A percentile compares a stretch with the other conserved stretches of the same genome.
Conservation (phyloP, 2,113 vertebrate species). For the Odocoileus virginianus region DNA sequence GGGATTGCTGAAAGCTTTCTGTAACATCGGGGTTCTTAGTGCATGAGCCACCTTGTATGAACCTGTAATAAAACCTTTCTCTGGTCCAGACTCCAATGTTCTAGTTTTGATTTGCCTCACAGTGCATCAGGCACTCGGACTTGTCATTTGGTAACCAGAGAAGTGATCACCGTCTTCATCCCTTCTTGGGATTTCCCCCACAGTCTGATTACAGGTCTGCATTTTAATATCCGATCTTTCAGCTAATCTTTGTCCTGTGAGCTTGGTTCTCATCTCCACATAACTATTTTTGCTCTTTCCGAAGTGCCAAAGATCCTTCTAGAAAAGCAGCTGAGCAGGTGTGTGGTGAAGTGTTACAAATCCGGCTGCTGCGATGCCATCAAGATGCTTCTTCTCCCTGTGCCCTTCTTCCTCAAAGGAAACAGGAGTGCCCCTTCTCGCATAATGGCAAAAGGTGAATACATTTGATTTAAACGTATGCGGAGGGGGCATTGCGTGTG, state of each 20-base stretch:
- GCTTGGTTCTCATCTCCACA: constrained; percentile 86
- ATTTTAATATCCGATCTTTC: constrained; percentile 83
- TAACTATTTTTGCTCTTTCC: constrained; percentile 71
- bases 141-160: not conserved
- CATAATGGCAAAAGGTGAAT: constrained; percentile 77
- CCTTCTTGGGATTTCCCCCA: not conserved
- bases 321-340: constrained; percentile 82
- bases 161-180: not conserved
- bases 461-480: constrained; percentile 84
- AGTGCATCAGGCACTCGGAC: not conserved
- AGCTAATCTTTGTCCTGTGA: constrained; percentile 88
- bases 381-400: constrained; percentile 84
- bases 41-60: not conserved
- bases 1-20: not conserved
- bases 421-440: constrained; percentile 55
- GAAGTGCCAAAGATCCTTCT: constrained; percentile 79
- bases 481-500: constrained; percentile 65
- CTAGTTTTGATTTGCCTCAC: not conserved
- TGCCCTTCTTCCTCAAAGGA: constrained; percentile 76
- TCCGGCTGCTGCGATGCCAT: constrained; percentile 86
- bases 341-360: constrained; percentile 84
- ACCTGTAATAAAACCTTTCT: not conserved
- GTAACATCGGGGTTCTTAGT: not conserved
- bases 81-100: not conserved
- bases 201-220: not conserved